A percentile compares a stretch with the other conserved stretches of the same genome.
These are phyloP conservation scores for Rhagium mordax DNA, from an alignment of 2,888 invertebrate species.

Conservation along the genomic window DNA sequence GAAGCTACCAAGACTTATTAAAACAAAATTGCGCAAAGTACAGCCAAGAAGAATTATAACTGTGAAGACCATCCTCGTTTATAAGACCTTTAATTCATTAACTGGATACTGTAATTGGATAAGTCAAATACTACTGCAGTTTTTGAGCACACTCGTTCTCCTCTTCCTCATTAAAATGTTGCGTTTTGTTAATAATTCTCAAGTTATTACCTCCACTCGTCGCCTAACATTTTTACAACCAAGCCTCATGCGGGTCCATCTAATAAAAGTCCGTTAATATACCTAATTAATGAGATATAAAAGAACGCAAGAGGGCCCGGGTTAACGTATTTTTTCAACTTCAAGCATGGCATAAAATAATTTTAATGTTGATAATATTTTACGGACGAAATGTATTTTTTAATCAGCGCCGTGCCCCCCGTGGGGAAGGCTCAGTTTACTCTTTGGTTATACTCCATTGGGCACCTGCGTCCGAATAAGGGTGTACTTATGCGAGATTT, in stretches of 20 bases:
- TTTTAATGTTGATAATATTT: conserved; percentile 24
- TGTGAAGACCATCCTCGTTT: too few relatives aligned
- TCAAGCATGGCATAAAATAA: conserved; percentile 1
- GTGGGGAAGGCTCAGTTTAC: neutral
- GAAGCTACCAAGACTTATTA: too few relatives aligned
- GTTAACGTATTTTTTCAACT: neutral
- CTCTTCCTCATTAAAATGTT: too few relatives aligned
- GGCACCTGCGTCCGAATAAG: neutral
- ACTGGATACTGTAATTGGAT: too few relatives aligned
- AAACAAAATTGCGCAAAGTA: too few relatives aligned
- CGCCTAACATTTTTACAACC: neutral
- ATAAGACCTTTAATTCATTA: too few relatives aligned
- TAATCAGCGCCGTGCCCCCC: conserved; percentile 7
- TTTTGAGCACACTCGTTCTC: too few relatives aligned
- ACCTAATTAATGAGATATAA: neutral
- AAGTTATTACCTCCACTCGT: neutral
- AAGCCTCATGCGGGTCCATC: too few relatives aligned
- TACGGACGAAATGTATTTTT: conserved; percentile 16
- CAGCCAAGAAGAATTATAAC: too few relatives aligned
- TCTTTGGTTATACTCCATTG: conserved; percentile 20
- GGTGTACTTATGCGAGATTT: neutral
- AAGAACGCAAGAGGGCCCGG: neutral
- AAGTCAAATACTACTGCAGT: too few relatives aligned
- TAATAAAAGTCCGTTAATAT: neutral
- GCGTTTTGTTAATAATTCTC: neutral